phyloP scores from a whole-genome alignment of 1,140 invertebrate genomes.

The Calliopsis andreniformis region DNA sequence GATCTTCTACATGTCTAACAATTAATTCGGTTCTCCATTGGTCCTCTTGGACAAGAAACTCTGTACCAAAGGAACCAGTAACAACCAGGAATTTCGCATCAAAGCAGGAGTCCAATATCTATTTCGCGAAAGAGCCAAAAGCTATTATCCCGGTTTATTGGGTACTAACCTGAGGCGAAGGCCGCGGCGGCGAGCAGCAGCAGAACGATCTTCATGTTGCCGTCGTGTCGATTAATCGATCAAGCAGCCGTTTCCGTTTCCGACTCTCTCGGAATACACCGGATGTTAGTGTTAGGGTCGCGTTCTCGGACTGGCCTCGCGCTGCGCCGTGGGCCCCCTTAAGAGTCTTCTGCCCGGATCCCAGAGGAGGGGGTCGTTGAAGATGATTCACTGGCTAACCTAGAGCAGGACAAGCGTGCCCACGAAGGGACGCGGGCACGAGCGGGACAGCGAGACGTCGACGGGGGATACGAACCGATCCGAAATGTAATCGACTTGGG shows the following conservation, averaged over 20 bases:
- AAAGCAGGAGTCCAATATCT: too few species aligned
- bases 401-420: constrained; percentile 70
- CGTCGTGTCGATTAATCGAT: constrained; percentile 65
- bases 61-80: too few species aligned
- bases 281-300: constrained; percentile 80
- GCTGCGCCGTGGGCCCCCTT: constrained; percentile 77
- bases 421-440: constrained; percentile 47
- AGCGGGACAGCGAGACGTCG: constrained; percentile 14
- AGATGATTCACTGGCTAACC: constrained; percentile 78
- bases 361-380: constrained; percentile 76
- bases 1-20: too few species aligned
- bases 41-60: too few species aligned
- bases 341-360: constrained; percentile 79
- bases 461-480: constrained; percentile 33
- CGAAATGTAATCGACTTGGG: constrained; percentile 54
- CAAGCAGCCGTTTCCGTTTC: constrained; percentile 68
- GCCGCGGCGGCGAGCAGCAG: constrained; percentile 71
- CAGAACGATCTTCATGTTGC: constrained; percentile 76
- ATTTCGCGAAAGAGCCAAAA: too few species aligned
- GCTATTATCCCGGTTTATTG: not conserved
- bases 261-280: constrained; percentile 71
- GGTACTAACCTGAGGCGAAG: constrained; percentile 76
- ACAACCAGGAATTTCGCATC: too few species aligned
- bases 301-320: constrained; percentile 80
- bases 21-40: too few species aligned